phyloP scores from a whole-genome alignment of 2,888 invertebrate genomes.

The Desoria tigrina region DNA sequence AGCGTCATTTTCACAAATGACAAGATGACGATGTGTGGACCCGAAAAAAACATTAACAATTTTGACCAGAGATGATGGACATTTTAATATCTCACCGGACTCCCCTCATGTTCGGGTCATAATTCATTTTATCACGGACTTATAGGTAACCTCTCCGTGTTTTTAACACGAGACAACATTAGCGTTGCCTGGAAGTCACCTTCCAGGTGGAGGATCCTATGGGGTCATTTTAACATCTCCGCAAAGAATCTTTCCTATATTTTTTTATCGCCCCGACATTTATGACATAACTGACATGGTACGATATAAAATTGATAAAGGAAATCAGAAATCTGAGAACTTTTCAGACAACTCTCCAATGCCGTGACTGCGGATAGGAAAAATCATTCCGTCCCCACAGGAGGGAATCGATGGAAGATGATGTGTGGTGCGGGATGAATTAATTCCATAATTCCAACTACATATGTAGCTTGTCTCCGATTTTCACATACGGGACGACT shows the following conservation, averaged over 20 bases:
- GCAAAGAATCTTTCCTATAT: not conserved
- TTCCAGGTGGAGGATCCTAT: not conserved
- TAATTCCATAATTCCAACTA: constrained; percentile 29
- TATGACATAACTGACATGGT: constrained; percentile 9
- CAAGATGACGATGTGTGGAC: constrained; percentile 43
- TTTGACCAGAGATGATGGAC: not conserved
- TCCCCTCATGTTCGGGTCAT: constrained; percentile 25
- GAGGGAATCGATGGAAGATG: constrained; percentile 32
- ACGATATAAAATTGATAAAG: constrained; percentile 14
- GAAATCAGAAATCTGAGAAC: constrained; percentile 8
- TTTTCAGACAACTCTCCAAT: not conserved
- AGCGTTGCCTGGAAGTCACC: not conserved
- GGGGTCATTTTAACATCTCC: constrained; percentile 2
- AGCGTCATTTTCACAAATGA: constrained; percentile 43
- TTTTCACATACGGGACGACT: constrained; percentile 4
- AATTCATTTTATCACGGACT: constrained; percentile 43
- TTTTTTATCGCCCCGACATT: not conserved
- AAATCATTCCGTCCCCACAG: not conserved
- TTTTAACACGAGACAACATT: too few relatives aligned
- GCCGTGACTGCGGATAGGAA: too few relatives aligned
- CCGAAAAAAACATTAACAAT: constrained; percentile 14
- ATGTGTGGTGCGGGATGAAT: constrained; percentile 42
- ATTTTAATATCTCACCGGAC: not conserved
- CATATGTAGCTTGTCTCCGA: constrained; percentile 23
- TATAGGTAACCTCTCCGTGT: not conserved